Evolutionary conservation across 1,140 invertebrate species (phyloP).

Genomic region (Caenorhabditis brenneri): DNA sequence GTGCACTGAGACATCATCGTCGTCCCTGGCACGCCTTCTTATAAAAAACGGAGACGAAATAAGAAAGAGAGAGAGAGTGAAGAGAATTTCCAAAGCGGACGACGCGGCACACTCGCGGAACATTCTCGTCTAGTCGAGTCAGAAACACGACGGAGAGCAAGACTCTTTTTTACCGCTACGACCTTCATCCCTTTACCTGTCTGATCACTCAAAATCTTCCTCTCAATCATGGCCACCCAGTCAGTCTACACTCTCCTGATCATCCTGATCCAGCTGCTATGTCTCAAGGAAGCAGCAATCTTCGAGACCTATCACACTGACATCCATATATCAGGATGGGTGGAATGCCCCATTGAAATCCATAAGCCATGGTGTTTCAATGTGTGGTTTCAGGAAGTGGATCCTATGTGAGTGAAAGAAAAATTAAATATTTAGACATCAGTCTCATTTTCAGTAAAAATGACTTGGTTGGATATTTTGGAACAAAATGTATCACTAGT

Average conservation of each 20-base stretch:
- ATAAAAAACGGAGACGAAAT: too few relatives aligned
- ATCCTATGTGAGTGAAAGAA: not conserved
- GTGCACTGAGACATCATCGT: not conserved
- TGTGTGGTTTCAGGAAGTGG: not conserved
- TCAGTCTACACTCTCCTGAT: not conserved
- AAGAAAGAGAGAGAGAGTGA: not conserved
- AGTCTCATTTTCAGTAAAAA: too few relatives aligned
- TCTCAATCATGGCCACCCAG: not conserved
- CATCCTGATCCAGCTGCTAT: not conserved
- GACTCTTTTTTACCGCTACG: not conserved
- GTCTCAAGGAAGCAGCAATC: not conserved
- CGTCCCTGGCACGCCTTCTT: not conserved
- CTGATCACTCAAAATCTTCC: not conserved
- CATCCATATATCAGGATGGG: not conserved
- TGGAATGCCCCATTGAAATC: not conserved
- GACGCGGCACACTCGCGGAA: not conserved
- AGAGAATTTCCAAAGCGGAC: not conserved
- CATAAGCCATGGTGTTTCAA: not conserved
- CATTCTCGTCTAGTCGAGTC: not conserved
- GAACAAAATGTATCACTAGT: too few relatives aligned
- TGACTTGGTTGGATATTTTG: too few relatives aligned
- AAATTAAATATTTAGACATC: too few relatives aligned
- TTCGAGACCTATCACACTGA: not conserved
- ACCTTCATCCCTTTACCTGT: not conserved
- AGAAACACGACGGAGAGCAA: not conserved